Evolutionary conservation across 2,888 invertebrate genomes (phyloP), one percentile per base, ranked within the genome.

Genomic region (Mythimna loreyi): DNA sequence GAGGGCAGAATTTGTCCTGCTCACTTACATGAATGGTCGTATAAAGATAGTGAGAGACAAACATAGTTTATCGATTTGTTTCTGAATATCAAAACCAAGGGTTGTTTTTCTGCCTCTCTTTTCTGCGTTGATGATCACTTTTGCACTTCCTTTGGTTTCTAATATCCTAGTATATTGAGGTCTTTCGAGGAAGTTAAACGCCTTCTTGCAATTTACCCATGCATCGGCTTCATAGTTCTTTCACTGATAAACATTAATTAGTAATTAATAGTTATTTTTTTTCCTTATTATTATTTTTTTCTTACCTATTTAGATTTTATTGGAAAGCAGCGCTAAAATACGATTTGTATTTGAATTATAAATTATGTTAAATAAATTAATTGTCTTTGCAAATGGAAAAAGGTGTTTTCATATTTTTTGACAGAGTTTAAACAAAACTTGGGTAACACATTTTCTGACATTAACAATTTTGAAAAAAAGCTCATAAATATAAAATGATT

Each of bases 161-260:
- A 33, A 49, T 33, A n/a, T 33, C 72, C 72, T 59, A 59, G 58
- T 72, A 64, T 21, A 36, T 36, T 2, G 62, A 56, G 25, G 56
- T 56, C 56, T 43, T 13, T 36, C 33, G 49, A 45, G 70, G 36
- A 58, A 59, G 30, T 11, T 4, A 9, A 21, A 36, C 3, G 23
- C 23, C 5, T 40, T 43, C 30, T 40, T 28, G 13, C 19, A n/a
- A 28, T 28, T 3, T 50, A n/a, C n/a, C n/a, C 21, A n/a, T 59
- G 36, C 28, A 9, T 23, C 30, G 43, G 33, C 6, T 19, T 4
- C 13, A 36, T 6, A 30, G 19, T 33, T n/a, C 2, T 61, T 50
- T 33, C 19, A 23, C 21, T 45, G n/a, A 45, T 45, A 8, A 9
- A 11, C 3, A 9, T 4, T 28, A 28, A 1, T 52, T 52, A n/a